Evolutionary conservation across 2,888 invertebrate genomes (phyloP).

Genomic region (Acanthosoma haemorrhoidale): DNA sequence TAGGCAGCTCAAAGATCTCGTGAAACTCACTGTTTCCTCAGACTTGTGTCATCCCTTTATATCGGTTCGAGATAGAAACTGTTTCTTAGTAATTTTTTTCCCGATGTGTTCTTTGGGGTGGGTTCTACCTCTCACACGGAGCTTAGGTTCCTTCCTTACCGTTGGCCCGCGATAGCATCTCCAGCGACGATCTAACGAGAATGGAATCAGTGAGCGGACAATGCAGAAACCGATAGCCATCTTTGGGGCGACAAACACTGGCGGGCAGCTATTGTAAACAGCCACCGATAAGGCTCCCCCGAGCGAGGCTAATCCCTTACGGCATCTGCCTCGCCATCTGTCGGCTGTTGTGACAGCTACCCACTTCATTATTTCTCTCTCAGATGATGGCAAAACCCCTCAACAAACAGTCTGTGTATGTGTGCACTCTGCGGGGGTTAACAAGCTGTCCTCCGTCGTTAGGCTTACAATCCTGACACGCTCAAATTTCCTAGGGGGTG

Average conservation of each 20-base stretch:
- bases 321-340: neutral
- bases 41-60: no score
- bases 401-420: no score
- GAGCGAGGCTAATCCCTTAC: neutral
- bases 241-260: no score
- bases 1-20: no score
- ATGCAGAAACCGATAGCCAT: neutral
- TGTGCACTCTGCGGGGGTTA: neutral
- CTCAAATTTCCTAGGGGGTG: no score
- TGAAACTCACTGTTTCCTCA: no score
- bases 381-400: no score
- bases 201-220: slow-evolving; percentile 1
- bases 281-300: neutral
- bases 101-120: no score
- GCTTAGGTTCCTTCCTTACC: neutral
- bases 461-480: no score
- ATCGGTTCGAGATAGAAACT: no score
- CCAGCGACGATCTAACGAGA: neutral
- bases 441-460: neutral
- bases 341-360: slow-evolving; percentile 9
- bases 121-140: neutral
- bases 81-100: no score
- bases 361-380: slow-evolving; percentile 8
- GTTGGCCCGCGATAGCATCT: neutral
- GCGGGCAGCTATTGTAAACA: slow-evolving; percentile 11